phyloP scores from a whole-genome alignment of 2,113 vertebrate species.

The Chelonoidis abingdonii region DNA sequence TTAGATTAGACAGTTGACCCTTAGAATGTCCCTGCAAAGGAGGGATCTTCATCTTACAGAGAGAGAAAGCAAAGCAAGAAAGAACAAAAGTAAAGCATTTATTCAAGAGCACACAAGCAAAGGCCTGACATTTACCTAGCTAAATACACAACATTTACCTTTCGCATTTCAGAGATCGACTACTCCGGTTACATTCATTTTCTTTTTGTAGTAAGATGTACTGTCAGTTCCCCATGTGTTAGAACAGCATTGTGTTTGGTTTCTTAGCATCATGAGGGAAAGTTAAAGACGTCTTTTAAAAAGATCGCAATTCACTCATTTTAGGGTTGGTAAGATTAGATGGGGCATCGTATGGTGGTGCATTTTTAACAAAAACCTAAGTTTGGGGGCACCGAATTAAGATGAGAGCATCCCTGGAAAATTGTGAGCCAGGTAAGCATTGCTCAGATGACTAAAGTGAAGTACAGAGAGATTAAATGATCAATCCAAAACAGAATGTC shows the following conservation, averaged over 20 bases:
- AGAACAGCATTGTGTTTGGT: not conserved
- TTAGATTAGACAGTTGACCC: not conserved
- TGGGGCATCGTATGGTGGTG: not conserved
- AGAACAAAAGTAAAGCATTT: not conserved
- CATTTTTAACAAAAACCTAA: not conserved
- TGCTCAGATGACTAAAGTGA: not conserved
- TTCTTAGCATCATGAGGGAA: not conserved
- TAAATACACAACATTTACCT: not conserved
- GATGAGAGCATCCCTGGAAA: not conserved
- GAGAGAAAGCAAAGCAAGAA: not conserved
- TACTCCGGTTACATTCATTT: not conserved
- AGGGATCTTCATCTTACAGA: too few relatives aligned
- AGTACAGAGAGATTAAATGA: not conserved
- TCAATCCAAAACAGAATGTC: not conserved
- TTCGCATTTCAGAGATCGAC: not conserved
- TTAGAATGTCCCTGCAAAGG: not conserved
- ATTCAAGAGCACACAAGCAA: not conserved
- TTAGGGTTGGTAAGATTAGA: not conserved
- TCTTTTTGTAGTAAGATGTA: not conserved
- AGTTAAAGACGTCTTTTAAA: not conserved
- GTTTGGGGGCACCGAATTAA: not conserved
- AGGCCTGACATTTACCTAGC: not conserved
- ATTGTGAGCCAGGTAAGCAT: not conserved
- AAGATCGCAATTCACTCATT: not conserved
- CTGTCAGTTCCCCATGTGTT: not conserved